Conservation (phyloP, 2,113 vertebrate genomes). For the Apteryx owenii region DNA sequence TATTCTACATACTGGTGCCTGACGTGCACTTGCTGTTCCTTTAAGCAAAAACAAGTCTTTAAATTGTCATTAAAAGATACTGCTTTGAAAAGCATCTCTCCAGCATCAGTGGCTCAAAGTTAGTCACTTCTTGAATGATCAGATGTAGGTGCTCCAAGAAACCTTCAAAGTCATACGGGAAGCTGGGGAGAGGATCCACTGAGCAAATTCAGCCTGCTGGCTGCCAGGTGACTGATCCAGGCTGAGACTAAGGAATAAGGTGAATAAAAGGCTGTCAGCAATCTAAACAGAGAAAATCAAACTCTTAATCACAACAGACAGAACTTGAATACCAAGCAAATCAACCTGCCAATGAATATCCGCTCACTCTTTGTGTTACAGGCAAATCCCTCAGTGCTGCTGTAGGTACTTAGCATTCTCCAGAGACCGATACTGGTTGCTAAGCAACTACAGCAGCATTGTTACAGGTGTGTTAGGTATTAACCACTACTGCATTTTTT, state of each 20-base stretch:
- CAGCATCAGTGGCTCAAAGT: neutral
- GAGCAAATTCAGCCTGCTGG: neutral
- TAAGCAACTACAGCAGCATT: neutral
- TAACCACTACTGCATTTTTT: neutral
- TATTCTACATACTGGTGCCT: neutral
- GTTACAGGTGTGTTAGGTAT: neutral
- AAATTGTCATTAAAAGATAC: accelerated
- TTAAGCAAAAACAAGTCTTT: neutral
- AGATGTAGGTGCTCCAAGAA: neutral
- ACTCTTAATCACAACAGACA: neutral
- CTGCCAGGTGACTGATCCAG: neutral
- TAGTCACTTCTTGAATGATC: neutral
- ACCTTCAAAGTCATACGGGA: neutral
- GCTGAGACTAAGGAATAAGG: neutral
- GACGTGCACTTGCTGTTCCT: neutral
- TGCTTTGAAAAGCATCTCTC: neutral
- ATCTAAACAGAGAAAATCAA: neutral
- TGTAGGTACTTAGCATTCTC: neutral
- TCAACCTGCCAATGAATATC: neutral
- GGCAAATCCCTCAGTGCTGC: neutral
- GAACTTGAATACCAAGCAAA: neutral
- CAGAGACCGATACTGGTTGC: neutral
- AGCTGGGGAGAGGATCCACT: neutral
- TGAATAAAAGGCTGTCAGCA: neutral
- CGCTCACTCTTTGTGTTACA: neutral